Percentiles rank a stretch among this genome's conserved stretches.
Evolutionary conservation across 2,888 invertebrate genomes (phyloP).

Genomic region (Theodoxus fluviatilis): DNA sequence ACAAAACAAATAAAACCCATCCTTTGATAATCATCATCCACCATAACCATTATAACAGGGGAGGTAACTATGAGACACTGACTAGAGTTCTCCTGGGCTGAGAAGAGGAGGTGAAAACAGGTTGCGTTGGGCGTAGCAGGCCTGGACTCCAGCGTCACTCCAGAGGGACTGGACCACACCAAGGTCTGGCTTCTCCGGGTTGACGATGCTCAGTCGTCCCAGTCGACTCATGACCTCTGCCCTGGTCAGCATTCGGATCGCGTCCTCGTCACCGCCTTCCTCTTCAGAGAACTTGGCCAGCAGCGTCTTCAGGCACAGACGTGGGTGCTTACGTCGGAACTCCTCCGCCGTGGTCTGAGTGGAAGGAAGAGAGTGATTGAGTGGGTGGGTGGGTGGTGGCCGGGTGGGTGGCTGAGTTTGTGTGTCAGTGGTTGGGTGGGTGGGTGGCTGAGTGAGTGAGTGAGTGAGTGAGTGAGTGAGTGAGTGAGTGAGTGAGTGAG

Average conservation of each 20-base stretch:
- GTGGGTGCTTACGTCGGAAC: slow-evolving; percentile 45
- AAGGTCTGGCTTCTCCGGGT: slow-evolving; percentile 37
- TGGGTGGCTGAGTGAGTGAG: too few relatives aligned
- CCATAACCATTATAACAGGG: too few relatives aligned
- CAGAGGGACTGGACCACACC: slow-evolving; percentile 44
- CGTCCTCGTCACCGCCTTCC: slow-evolving; percentile 35
- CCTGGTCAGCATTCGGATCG: slow-evolving; percentile 28
- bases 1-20: neutral
- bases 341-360: slow-evolving; percentile 43
- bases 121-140: slow-evolving; percentile 39
- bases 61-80: too few relatives aligned
- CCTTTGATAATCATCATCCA: too few relatives aligned
- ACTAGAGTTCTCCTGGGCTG: too few relatives aligned
- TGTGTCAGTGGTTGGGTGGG: too few relatives aligned
- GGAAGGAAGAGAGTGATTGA: slow-evolving; percentile 4
- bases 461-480: too few relatives aligned
- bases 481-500: too few relatives aligned
- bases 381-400: too few relatives aligned
- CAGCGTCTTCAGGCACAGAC: slow-evolving; percentile 41
- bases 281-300: slow-evolving; percentile 40
- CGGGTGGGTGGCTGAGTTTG: too few relatives aligned
- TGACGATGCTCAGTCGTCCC: slow-evolving; percentile 31
- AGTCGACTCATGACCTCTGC: slow-evolving; percentile 32
- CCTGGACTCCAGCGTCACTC: slow-evolving; percentile 47
- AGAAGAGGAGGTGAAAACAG: too few relatives aligned